Evolutionary conservation across 2,113 vertebrate species (phyloP).

Genomic region (Puffinus mauretanicus): DNA sequence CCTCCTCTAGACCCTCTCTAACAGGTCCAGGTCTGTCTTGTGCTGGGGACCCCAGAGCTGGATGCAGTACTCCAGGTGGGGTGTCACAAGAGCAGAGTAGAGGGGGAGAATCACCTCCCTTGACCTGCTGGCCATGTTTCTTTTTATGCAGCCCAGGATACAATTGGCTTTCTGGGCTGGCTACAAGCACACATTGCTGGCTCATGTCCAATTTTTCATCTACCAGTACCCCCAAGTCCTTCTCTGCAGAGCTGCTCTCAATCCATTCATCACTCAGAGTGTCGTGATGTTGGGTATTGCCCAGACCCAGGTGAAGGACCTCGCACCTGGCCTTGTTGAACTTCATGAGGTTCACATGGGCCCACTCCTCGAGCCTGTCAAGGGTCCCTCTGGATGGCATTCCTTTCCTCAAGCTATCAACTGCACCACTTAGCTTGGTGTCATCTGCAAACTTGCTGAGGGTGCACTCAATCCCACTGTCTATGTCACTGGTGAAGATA

Average conservation of each 20-base stretch:
- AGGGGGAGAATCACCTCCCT: neutral
- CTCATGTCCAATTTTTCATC: neutral
- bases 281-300: neutral
- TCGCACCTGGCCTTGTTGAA: neutral
- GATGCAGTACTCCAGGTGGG: neutral
- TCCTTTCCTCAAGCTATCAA: neutral
- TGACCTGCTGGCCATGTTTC: neutral
- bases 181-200: neutral
- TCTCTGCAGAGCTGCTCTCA: neutral
- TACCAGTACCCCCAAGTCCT: neutral
- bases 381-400: neutral
- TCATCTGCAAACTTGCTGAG: neutral
- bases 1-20: neutral
- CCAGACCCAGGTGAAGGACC: neutral
- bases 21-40: neutral
- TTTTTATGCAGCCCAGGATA: neutral
- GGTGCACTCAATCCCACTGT: neutral
- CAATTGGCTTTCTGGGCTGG: neutral
- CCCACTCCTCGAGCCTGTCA: neutral
- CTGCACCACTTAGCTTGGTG: neutral
- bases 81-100: neutral
- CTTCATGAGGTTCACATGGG: neutral
- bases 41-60: neutral
- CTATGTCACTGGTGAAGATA: neutral
- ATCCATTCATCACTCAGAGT: neutral